A percentile compares a stretch with the other conserved stretches of the same genome.
Conservation (phyloP, 2,797 vertebrate genomes). For the Macroramphosus scolopax region DNA sequence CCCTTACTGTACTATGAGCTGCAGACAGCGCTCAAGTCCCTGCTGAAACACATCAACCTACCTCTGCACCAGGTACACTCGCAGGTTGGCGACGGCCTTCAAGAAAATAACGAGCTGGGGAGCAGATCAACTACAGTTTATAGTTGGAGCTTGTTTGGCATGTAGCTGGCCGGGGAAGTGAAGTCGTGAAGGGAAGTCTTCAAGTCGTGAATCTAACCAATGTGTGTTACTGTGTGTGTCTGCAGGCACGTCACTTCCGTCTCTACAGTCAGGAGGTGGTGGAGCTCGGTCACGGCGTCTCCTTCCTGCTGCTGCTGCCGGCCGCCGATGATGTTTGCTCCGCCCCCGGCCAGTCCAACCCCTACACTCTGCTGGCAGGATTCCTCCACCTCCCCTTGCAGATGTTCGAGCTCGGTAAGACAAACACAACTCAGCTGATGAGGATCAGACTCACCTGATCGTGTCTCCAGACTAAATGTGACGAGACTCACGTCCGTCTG, state of each 20-base stretch:
- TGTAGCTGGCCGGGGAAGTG: no score
- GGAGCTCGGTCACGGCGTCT: slow-evolving; percentile 94
- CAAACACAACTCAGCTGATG: slow-evolving; percentile 77
- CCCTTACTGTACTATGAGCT: slow-evolving; percentile 90
- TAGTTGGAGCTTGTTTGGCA: no score
- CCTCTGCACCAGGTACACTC: slow-evolving; percentile 88
- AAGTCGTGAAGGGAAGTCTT: no score
- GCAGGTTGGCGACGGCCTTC: no score
- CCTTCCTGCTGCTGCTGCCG: slow-evolving; percentile 97
- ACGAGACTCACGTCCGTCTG: no score
- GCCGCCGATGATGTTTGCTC: slow-evolving; percentile 95
- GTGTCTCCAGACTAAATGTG: no score
- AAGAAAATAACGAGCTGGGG: no score
- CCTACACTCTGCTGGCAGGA: slow-evolving; percentile 90
- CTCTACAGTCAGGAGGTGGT: slow-evolving; percentile 98
- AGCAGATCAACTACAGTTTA: no score
- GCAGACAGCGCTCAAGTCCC: slow-evolving; percentile 88
- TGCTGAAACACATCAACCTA: slow-evolving; percentile 92
- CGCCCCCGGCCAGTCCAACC: slow-evolving; percentile 97
- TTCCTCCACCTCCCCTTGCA: slow-evolving; percentile 98
- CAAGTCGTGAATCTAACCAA: no score
- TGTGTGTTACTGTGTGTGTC: not conserved
- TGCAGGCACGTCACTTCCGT: slow-evolving; percentile 93
- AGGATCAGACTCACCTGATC: no score
- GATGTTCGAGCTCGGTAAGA: slow-evolving; percentile 97